Evolutionary conservation across 2,888 invertebrate genomes (phyloP), one percentile per base, ranked within the genome.

Genomic region (Pimpla rufipes): DNA sequence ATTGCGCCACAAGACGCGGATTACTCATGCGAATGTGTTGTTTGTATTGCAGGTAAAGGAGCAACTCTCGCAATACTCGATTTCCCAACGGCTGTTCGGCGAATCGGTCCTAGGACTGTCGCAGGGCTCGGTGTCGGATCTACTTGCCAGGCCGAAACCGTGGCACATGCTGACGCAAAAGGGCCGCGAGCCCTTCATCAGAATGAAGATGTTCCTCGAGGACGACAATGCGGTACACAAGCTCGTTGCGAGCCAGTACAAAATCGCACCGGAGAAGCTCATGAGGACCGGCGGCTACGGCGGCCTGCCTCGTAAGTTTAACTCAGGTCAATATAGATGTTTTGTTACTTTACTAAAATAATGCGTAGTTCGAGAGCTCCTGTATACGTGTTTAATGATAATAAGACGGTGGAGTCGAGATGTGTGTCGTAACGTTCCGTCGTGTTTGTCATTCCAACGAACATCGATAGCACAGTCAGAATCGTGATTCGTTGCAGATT

Each of bases 131-230:
- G 99, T 99, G 0, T 99, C 99, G 64, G 99, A 99, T 93, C 95
- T 99, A 55, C 94, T 99, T 85, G 99, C 99, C 29, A 94, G 99
- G 71, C 99, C 99, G 45, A 99, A 99, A 93, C 98, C 99, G 0
- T 99, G 99, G 99, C 98, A 98, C 92, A 99, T 99, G 98, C 95
- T 99, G 68, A 99, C 99, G 13, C 98, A 98, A 92, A 99, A 99
- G 93, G 98, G 98, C 0, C 95, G 99, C 35, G 99, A 99, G 92
- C 99, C 99, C 0, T 99, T 99, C 94, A 99, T 99, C 85, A 95
- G 99, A 83, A 99, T 99, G 99, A 98, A 98, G 93, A 98, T 99
- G 97, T 99, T 99, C 94, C 94, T 99, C 87, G 98, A 98, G 93
- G 98, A 98, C 90, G 98, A 98, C 88, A 98, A 98, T 90, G 98